A percentile compares a stretch with the other conserved stretches of the same genome.
phyloP scores from a whole-genome alignment of 2,797 vertebrate species.

The Numenius phaeopus region DNA sequence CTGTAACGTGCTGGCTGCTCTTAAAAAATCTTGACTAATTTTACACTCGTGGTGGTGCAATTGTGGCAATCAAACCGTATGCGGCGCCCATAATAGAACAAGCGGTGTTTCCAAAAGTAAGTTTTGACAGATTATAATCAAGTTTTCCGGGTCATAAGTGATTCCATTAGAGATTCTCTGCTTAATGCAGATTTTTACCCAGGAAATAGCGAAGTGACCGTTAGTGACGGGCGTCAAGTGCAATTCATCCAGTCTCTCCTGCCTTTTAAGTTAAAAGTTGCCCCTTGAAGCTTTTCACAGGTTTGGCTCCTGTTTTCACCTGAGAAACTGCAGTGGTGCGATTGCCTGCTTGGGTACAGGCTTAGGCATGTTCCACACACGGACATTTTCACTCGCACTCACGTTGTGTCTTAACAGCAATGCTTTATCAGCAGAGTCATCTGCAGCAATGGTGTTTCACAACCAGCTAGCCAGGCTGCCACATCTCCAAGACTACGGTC shows the following conservation, averaged over 20 bases:
- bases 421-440: background rate
- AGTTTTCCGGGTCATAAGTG: background rate
- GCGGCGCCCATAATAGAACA: background rate
- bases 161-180: background rate
- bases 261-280: background rate
- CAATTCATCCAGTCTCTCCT: background rate
- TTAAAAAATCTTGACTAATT: background rate
- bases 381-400: background rate
- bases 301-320: background rate
- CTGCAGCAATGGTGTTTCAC: background rate
- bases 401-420: background rate
- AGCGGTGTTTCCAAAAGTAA: background rate
- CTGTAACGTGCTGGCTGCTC: background rate
- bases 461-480: background rate
- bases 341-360: background rate
- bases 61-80: background rate
- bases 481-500: rapidly evolving
- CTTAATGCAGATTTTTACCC: background rate
- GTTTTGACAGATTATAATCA: background rate
- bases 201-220: background rate
- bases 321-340: background rate
- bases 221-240: too few species aligned
- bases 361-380: background rate
- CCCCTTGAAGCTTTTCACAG: background rate
- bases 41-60: rapidly evolving